Base-by-base conservation (phyloP, 2,888 invertebrate genomes). In the Heliconius sara region DNA sequence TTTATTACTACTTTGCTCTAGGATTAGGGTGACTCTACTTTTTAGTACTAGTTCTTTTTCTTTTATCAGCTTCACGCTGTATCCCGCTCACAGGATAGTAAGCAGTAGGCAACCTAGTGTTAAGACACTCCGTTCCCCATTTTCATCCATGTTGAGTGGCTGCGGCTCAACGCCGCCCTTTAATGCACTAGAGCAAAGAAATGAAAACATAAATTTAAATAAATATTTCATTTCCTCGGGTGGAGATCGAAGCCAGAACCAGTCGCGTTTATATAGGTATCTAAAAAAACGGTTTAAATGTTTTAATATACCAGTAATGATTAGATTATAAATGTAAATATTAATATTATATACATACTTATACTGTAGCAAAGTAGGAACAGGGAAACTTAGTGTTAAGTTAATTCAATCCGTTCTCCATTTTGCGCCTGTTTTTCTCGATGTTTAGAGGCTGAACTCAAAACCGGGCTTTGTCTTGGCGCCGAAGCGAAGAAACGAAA, bases 1-100 rank as follows among this genome's bases (percentile, higher is more conserved):
- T 39, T 74, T 75, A 75, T 74, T 73, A 70, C 43, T 52, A 52
- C 3, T 68, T 39, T 68, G 39, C 68, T 13, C 12, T 39, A 27
- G 57, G 34, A 16, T 34, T 39, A 34, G 19, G 22, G 7, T 12
- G 39, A 68, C 22, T 25, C 22, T 52, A 22, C 16, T 34, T 63
- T 27, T 65, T 34, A 70, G 5, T 4, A 47, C 7, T 16, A 47
- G 22, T 16, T 43, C 25, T n/a, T 60, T 52, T 22, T 2, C 52
- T 52, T 19, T 19, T 2, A 10, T 47, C 25, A 27, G 25, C 1
- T 25, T 70, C 43, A 66, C 30, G 22, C 66, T 66, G 30, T 65
- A 30, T 66, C 66, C 30, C 66, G 30, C 66, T 19, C 60, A 52
- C 22, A 52, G 19, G 19, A 5, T 5, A 0, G 16, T 6, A 47